Conservation (phyloP, 2,888 invertebrate species). For the Eledona agricola region DNA sequence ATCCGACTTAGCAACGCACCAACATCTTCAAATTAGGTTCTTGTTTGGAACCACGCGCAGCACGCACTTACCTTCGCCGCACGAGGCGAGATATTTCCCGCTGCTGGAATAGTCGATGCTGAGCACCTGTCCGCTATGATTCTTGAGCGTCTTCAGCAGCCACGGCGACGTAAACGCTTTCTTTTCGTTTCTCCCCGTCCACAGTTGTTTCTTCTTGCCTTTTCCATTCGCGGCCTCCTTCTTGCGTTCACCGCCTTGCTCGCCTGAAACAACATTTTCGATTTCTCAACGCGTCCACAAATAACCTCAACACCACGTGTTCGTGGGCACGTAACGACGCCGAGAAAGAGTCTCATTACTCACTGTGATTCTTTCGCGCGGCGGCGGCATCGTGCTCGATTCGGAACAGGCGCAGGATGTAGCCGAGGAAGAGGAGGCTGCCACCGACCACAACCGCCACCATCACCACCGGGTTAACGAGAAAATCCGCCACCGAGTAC, state of each 20-base stretch:
- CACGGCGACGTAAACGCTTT: conserved; percentile 76
- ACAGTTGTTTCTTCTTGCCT: conserved; percentile 63
- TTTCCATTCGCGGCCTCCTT: conserved; percentile 43
- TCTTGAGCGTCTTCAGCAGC: conserved; percentile 82
- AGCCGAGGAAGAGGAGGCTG: conserved; percentile 52
- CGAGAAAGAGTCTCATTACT: conserved; percentile 35
- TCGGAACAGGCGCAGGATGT: conserved; percentile 52
- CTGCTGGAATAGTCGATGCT: conserved; percentile 85
- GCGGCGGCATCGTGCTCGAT: conserved; percentile 43
- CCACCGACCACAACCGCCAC: conserved; percentile 52
- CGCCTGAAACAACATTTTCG: conserved; percentile 37
- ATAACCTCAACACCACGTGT: conserved; percentile 48
- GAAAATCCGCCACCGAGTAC: conserved; percentile 50
- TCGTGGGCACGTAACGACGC: conserved; percentile 24
- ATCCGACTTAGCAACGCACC: no score
- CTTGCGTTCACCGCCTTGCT: conserved; percentile 38
- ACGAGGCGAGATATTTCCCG: conserved; percentile 85
- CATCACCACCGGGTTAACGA: conserved; percentile 50
- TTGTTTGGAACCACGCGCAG: no score
- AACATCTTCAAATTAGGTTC: no score
- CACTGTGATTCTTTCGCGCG: conserved; percentile 48
- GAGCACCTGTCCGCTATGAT: conserved; percentile 78
- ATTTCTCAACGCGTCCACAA: conserved; percentile 34
- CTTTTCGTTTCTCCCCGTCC: conserved; percentile 64
- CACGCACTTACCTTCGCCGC: conserved; percentile 85